These are phyloP conservation scores for Heliconius aoede DNA, from an alignment of 2,888 invertebrate genomes.

Conservation along the genomic window DNA sequence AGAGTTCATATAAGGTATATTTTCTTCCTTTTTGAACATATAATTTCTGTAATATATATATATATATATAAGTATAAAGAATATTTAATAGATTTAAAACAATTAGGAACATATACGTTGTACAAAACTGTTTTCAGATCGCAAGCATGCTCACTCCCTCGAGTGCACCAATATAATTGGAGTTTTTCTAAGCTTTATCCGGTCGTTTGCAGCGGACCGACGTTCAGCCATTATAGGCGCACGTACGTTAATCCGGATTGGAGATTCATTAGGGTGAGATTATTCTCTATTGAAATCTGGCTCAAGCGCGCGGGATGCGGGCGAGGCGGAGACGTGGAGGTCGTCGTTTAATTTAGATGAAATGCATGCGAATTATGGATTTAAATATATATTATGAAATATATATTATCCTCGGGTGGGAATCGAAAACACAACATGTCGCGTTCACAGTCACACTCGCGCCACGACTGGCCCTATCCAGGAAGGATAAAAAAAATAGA, in stretches of 20 bases:
- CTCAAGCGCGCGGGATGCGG: conserved; percentile 62
- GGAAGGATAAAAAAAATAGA: background rate
- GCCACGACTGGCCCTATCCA: background rate
- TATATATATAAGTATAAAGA: background rate
- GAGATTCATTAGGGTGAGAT: conserved; percentile 84
- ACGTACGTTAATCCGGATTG: conserved; percentile 80
- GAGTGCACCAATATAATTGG: conserved; percentile 65
- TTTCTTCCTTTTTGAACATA: too few relatives aligned
- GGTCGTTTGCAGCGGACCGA: conserved; percentile 71
- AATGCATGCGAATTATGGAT: conserved; percentile 1
- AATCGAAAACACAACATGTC: too few relatives aligned
- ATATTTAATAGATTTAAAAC: background rate
- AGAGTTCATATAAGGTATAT: too few relatives aligned
- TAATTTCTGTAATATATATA: too few relatives aligned
- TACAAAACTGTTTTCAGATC: conserved; percentile 22
- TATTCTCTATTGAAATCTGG: conserved; percentile 84
- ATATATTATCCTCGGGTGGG: too few relatives aligned
- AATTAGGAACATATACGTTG: background rate
- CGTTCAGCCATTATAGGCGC: conserved; percentile 73
- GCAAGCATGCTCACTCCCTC: conserved; percentile 46
- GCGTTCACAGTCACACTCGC: too few relatives aligned
- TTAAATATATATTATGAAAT: background rate
- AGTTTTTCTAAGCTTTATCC: conserved; percentile 74
- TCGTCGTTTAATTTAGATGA: conserved; percentile 43
- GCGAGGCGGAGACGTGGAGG: conserved; percentile 52